These are phyloP conservation scores for Trilocha varians DNA, from an alignment of 2,888 invertebrate species.

Conservation along the genomic window DNA sequence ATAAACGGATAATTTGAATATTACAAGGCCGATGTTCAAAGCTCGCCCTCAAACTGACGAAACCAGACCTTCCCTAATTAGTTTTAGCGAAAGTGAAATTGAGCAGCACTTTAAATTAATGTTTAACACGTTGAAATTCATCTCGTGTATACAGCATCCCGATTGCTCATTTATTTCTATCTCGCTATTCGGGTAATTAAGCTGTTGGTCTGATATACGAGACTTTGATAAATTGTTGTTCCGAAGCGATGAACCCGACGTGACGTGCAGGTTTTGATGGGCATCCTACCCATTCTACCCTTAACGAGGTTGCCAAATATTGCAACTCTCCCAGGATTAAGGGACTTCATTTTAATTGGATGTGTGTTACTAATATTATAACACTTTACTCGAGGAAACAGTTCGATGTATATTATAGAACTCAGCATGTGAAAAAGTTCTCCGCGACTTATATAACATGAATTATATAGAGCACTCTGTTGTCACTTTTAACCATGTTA, in stretches of 20 bases:
- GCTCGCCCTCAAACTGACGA: background rate
- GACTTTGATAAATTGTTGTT: conserved; percentile 12
- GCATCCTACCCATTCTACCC: background rate
- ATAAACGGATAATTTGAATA: too few relatives aligned
- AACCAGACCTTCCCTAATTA: background rate
- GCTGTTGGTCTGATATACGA: conserved; percentile 7
- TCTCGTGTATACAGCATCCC: background rate
- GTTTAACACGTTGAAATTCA: background rate
- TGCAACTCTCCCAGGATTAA: background rate
- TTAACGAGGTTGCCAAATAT: background rate
- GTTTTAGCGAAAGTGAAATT: background rate
- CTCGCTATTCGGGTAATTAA: conserved; percentile 10
- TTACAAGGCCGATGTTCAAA: background rate
- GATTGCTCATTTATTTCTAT: conserved; percentile 1
- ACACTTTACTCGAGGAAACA: too few relatives aligned
- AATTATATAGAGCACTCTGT: too few relatives aligned
- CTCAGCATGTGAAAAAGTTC: too few relatives aligned
- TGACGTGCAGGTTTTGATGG: conserved; percentile 4
- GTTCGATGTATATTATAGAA: too few relatives aligned
- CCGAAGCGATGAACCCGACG: conserved; percentile 11
- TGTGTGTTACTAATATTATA: too few relatives aligned
- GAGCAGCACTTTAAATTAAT: background rate
- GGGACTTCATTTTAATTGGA: too few relatives aligned
- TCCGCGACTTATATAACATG: too few relatives aligned
- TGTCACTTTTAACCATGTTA: too few relatives aligned